A percentile compares a stretch with the other conserved stretches of the same genome.
Evolutionary conservation across 1,140 invertebrate species (phyloP).

Genomic region (Drosophila sechellia): DNA sequence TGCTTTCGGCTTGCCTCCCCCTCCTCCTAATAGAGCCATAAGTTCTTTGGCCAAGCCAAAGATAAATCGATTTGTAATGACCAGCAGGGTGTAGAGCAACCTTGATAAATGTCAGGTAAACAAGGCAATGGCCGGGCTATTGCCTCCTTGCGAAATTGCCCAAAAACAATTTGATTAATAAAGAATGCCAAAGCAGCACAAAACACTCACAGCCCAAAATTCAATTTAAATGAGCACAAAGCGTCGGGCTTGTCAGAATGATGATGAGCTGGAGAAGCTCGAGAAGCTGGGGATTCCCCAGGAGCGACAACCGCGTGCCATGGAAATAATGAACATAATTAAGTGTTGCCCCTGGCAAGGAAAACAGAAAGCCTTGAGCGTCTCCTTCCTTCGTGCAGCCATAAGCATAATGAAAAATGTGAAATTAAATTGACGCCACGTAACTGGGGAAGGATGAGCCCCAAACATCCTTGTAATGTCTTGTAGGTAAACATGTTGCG

Average conservation of each 20-base stretch:
- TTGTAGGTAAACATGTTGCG: conserved; percentile 79
- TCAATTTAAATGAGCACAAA: conserved; percentile 79
- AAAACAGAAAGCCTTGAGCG: conserved; percentile 35
- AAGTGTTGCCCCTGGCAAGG: conserved; percentile 79
- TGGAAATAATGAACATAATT: conserved; percentile 83
- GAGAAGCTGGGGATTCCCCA: conserved; percentile 3
- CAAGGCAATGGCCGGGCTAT: conserved; percentile 32
- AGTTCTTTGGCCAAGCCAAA: conserved; percentile 56
- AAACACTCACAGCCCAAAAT: conserved; percentile 51
- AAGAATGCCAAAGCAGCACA: conserved; percentile 45
- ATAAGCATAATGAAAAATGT: conserved; percentile 80
- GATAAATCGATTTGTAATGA: conserved; percentile 84
- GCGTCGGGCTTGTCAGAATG: conserved; percentile 47
- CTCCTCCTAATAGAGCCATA: conserved; percentile 66
- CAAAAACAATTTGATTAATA: conserved; percentile 68
- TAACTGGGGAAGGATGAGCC: conserved; percentile 28
- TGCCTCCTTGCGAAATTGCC: conserved; percentile 28
- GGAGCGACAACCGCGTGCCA: conserved; percentile 69
- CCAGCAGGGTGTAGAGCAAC: conserved; percentile 31
- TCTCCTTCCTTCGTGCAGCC: conserved; percentile 13
- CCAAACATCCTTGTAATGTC: conserved; percentile 72
- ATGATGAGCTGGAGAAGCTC: conserved; percentile 16
- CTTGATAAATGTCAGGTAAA: conserved; percentile 73
- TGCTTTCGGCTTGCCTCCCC: neutral
- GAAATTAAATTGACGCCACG: conserved; percentile 80